A percentile compares a stretch with the other conserved stretches of the same genome.
phyloP scores from a whole-genome alignment of 2,113 vertebrate species.

The Rhynchomys soricoides region DNA sequence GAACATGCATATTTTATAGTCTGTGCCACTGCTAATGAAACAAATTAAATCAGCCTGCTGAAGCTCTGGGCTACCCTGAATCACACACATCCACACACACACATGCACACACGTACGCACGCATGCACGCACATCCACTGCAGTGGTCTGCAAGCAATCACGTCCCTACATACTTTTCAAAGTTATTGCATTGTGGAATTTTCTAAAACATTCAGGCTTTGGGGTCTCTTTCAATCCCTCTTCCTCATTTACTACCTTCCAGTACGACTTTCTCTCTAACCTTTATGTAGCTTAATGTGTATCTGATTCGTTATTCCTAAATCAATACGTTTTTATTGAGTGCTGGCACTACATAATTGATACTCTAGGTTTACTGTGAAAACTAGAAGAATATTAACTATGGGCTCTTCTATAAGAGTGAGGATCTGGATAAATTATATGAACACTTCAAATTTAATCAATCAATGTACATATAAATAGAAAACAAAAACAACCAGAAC shows the following conservation, averaged over 20 bases:
- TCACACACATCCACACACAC: not conserved
- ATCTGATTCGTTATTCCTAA: not conserved
- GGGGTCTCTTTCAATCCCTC: not conserved
- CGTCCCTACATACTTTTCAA: not conserved
- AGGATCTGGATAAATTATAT: not conserved
- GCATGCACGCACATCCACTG: not conserved
- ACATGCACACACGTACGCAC: not conserved
- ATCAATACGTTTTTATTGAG: not conserved
- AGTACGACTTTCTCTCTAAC: not conserved
- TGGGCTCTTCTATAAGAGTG: not conserved
- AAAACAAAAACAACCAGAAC: not conserved
- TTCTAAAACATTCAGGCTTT: not conserved
- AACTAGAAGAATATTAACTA: not conserved
- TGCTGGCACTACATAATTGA: not conserved
- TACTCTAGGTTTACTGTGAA: not conserved
- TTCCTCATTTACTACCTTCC: not conserved
- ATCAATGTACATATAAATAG: not conserved
- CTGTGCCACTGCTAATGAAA: conserved; percentile 38
- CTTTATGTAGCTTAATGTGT: not conserved
- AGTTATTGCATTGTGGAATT: not conserved
- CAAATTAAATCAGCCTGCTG: conserved; percentile 54
- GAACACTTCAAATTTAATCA: not conserved
- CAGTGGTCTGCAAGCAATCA: not conserved
- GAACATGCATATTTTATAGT: conserved; percentile 75
- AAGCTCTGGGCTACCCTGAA: not conserved